These are phyloP conservation scores for Ceyx cyanopectus DNA, from an alignment of 2,113 vertebrate species.

Conservation along the genomic window DNA sequence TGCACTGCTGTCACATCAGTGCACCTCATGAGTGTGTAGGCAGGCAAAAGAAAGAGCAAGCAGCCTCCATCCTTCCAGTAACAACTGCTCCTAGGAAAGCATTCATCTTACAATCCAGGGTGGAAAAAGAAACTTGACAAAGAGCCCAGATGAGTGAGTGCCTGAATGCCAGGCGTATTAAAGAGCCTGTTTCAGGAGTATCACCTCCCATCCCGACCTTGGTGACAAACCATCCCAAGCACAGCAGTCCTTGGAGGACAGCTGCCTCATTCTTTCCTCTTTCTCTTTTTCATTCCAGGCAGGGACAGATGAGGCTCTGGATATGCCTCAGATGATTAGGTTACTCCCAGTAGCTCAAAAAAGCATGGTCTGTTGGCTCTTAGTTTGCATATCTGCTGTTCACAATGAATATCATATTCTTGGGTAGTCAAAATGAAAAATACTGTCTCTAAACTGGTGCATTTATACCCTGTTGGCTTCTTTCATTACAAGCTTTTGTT, in stretches of 20 bases:
- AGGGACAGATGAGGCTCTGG: constrained; percentile 61
- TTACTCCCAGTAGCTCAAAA: constrained; percentile 29
- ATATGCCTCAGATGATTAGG: background rate
- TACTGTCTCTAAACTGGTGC: background rate
- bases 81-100: constrained; percentile 24
- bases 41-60: background rate
- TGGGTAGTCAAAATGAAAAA: background rate
- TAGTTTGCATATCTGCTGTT: background rate
- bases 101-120: background rate
- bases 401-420: background rate
- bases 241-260: constrained; percentile 2
- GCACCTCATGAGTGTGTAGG: fast-evolving
- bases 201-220: background rate
- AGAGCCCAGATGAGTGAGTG: background rate
- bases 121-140: background rate
- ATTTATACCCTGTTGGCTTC: background rate
- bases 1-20: background rate
- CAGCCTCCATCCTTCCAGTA: background rate
- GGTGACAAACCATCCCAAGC: background rate
- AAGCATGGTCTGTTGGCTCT: background rate
- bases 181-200: background rate
- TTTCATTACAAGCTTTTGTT: background rate
- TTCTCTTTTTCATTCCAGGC: background rate
- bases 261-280: constrained; percentile 51
- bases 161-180: background rate